phyloP scores from a whole-genome alignment of 2,888 invertebrate species.

The Pachycephus smyrnensis region DNA sequence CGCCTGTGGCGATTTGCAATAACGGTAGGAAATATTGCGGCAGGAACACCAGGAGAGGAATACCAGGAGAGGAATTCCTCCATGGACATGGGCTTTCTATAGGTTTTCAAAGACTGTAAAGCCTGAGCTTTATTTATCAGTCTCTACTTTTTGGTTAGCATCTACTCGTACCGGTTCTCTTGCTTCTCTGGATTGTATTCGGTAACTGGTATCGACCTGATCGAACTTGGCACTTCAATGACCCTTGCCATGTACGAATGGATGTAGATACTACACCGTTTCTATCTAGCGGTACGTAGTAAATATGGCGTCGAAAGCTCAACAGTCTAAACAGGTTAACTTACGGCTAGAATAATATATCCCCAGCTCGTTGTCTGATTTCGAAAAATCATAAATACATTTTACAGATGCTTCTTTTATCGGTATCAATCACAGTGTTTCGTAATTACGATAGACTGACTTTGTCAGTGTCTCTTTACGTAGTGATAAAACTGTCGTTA shows the following conservation, averaged over 20 bases:
- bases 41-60: not conserved
- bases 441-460: not conserved
- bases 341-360: not conserved
- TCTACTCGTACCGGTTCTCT: not conserved
- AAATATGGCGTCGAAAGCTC: not conserved
- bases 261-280: not conserved
- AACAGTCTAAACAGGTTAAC: not conserved
- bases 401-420: not conserved
- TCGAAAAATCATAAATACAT: not conserved
- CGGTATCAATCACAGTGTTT: no score
- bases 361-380: not conserved
- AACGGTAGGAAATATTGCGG: not conserved
- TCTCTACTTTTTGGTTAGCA: not conserved
- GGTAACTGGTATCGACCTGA: not conserved
- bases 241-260: not conserved
- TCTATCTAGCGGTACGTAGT: not conserved
- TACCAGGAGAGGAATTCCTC: not conserved
- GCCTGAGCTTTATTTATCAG: not conserved
- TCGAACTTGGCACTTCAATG: not conserved
- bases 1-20: not conserved
- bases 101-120: not conserved
- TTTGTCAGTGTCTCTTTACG: not conserved
- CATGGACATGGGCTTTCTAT: not conserved
- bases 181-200: not conserved
- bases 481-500: not conserved